Base-by-base conservation (phyloP, 2,113 vertebrate species). In the Tyto alba region DNA sequence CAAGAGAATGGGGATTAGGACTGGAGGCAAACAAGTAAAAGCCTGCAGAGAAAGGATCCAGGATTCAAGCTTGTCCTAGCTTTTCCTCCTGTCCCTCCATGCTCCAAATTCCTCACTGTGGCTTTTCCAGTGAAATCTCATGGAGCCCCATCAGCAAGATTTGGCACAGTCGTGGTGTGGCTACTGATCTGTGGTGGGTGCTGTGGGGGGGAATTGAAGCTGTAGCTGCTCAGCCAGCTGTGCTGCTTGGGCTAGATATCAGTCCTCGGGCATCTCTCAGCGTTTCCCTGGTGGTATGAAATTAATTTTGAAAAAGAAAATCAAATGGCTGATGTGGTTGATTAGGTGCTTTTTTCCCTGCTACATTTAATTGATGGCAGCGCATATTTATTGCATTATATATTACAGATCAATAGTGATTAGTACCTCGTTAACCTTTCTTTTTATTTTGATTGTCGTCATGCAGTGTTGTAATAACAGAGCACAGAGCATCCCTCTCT, bases 391-490 rank as follows among this genome's bases (percentile, higher is more conserved):
- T 95, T 79, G 76, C 66, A 11, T 95, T 93, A 76, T 81, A 57
- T 74, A 72, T 76, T 55, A 50, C 69, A 76, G 94, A 97, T 92
- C 88, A 76, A 95, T 79, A 94, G 72, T 47, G 84, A 97, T 96
- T 96, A 94, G 81, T 79, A 91, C 71, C 90, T 97, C 89, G 76
- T 96, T 96, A 94, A 96, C 78, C 89, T 96, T 79, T 63, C 48
- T 84, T 52, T 43, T 53, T 45, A 34, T 85, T 94, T 64, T 66
- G 45, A 94, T 89, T 93, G 69, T 81, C n/a, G 15, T 84, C 91
- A 75, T 55, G 30, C 38, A 19, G 53, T 3, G 53, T 17, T 60
- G 38, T 32, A 88, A 13, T n/a, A 48, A 29, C 18, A 43, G 41
- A 85, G n/a, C 32, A 20, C 53, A 25, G 77, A 66, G 22, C 53